Conservation (phyloP, 2,113 vertebrate species). For the Triplophysa siluroides region DNA sequence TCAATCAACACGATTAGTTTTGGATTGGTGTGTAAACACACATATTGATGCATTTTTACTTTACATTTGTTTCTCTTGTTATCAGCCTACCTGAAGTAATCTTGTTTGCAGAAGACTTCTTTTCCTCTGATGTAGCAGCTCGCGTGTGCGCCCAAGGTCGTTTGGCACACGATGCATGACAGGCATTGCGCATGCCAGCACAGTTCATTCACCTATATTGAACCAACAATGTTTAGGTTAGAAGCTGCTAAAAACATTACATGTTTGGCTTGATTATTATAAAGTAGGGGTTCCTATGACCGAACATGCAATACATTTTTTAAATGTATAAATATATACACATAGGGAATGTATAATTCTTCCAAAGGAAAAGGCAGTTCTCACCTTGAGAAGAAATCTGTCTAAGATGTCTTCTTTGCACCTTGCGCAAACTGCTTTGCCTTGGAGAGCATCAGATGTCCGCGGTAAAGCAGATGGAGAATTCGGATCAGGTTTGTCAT, state of each 20-base stretch:
- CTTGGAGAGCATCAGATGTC: conserved; percentile 78
- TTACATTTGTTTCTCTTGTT: neutral
- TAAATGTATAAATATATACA: neutral
- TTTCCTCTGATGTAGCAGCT: conserved; percentile 97
- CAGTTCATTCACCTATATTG: conserved; percentile 87
- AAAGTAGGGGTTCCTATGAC: neutral
- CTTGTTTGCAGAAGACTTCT: conserved; percentile 95
- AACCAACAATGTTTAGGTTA: conserved; percentile 19
- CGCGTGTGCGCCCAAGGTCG: conserved; percentile 86
- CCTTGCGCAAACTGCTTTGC: conserved; percentile 83
- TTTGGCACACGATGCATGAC: conserved; percentile 93
- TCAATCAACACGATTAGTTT: conserved; percentile 25
- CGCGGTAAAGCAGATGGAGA: conserved; percentile 81
- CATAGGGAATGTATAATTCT: neutral
- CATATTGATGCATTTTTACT: neutral
- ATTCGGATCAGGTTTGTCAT: conserved; percentile 79
- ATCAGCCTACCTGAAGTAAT: conserved; percentile 90
- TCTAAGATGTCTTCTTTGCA: conserved; percentile 91
- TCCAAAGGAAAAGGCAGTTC: neutral
- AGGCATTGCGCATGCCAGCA: conserved; percentile 97
- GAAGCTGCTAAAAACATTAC: neutral
- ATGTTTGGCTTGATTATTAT: neutral
- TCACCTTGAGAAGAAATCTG: conserved; percentile 95
- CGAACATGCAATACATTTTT: too few species aligned
- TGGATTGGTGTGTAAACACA: neutral